phyloP scores from a whole-genome alignment of 1,140 invertebrate genomes.

The Anthonomus grandis region DNA sequence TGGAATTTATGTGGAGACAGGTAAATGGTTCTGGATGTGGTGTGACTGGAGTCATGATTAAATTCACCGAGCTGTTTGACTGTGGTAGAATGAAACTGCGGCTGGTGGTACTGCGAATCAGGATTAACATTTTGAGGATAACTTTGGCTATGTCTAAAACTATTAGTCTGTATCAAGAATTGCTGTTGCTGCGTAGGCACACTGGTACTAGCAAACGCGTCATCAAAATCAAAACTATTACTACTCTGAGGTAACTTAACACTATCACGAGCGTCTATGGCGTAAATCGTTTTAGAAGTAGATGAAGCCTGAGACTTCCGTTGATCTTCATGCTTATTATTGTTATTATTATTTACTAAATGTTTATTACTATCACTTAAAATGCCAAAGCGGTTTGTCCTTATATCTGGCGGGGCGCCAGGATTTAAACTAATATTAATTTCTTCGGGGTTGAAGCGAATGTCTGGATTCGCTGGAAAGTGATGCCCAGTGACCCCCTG shows the following conservation, averaged over 20 bases:
- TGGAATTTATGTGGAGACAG: constrained; percentile 25
- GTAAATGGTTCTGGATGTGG: constrained; percentile 24
- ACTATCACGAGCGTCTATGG: constrained; percentile 8
- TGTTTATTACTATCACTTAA: constrained; percentile 25
- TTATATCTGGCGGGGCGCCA: constrained; percentile 37
- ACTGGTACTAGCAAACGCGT: constrained; percentile 1
- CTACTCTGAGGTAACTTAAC: constrained; percentile 19
- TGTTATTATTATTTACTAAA: constrained; percentile 2
- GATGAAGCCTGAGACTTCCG: no score
- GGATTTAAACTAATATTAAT: constrained; percentile 46
- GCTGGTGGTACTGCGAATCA: constrained; percentile 17
- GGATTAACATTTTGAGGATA: constrained; percentile 12
- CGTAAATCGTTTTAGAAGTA: constrained; percentile 7
- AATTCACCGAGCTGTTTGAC: constrained; percentile 10
- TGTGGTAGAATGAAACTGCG: constrained; percentile 17
- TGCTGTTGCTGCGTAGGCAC: constrained; percentile 7
- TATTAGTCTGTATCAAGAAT: constrained; percentile 24
- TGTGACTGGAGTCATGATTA: constrained; percentile 1
- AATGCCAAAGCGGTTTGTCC: constrained; percentile 38
- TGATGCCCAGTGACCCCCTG: constrained; percentile 36
- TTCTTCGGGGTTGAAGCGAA: constrained; percentile 46
- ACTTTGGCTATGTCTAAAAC: constrained; percentile 24
- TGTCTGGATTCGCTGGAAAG: constrained; percentile 41
- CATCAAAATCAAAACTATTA: constrained; percentile 11
- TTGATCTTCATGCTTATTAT: no score